Conservation (phyloP, 2,113 vertebrate genomes). For the pig (Sus scrofa) region T2T-Sscrofa CM000823.6:36168001-36168500, state of each 20-base stretch:
- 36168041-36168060: too few species aligned
- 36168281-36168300: slow-evolving; percentile 35
- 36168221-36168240: not conserved
- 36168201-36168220: not conserved
- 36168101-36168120: too few species aligned
- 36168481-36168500: slow-evolving; percentile 59
- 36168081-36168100: too few species aligned
- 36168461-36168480: not conserved
- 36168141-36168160: too few species aligned
- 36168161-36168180: not conserved
- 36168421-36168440: not conserved
- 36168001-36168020: too few species aligned
- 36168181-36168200: not conserved
- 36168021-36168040: too few species aligned
- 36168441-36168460: not conserved
- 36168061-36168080: too few species aligned
- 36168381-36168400: not conserved
- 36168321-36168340: not conserved
- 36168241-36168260: not conserved
- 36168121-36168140: too few species aligned
- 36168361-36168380: not conserved
- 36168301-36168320: not conserved
- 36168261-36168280: not conserved
- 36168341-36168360: not conserved
- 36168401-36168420: slow-evolving; percentile 52